Conservation (phyloP, 2,113 vertebrate species). For the Siniperca knerii region DNA sequence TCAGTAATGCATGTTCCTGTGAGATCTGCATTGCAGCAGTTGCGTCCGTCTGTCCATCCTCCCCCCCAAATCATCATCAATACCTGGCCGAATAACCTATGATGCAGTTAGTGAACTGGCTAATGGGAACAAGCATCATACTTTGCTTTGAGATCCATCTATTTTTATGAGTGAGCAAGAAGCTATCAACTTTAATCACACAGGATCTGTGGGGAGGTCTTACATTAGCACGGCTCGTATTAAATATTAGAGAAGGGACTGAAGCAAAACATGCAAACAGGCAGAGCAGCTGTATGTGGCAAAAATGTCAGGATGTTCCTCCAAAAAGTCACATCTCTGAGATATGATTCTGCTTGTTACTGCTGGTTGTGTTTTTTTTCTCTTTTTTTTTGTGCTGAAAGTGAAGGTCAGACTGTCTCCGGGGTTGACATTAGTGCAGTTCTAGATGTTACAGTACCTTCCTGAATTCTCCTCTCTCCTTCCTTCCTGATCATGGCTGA, state of each 20-base stretch:
- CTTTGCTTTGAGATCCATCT: slow-evolving; percentile 36
- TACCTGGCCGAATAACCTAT: slow-evolving; percentile 58
- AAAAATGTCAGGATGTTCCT: background rate
- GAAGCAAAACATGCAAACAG: background rate
- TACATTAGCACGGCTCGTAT: background rate
- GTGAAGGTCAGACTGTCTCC: slow-evolving; percentile 46
- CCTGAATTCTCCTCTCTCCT: slow-evolving; percentile 17
- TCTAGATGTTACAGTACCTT: slow-evolving; percentile 33
- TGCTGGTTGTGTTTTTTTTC: background rate
- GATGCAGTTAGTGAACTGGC: slow-evolving; percentile 44
- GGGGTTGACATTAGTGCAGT: slow-evolving; percentile 28
- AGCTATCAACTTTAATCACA: slow-evolving; percentile 36
- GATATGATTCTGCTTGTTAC: background rate
- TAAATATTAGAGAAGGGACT: background rate
- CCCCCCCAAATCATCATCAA: slow-evolving; percentile 27
- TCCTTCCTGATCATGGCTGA: slow-evolving; percentile 35
- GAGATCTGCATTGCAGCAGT: slow-evolving; percentile 70
- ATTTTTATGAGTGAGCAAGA: slow-evolving; percentile 36
- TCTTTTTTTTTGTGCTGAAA: background rate
- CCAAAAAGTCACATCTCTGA: slow-evolving; percentile 15
- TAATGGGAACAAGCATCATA: slow-evolving; percentile 46
- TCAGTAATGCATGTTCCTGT: slow-evolving; percentile 43
- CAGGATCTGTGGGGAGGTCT: background rate
- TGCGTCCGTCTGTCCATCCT: background rate
- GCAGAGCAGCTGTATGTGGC: background rate